A percentile compares a stretch with the other conserved stretches of the same genome.
These are phyloP conservation scores for Montipora cactus DNA, from an alignment of 64 coral and sea anemone genomes.

Conservation along the genomic window DNA sequence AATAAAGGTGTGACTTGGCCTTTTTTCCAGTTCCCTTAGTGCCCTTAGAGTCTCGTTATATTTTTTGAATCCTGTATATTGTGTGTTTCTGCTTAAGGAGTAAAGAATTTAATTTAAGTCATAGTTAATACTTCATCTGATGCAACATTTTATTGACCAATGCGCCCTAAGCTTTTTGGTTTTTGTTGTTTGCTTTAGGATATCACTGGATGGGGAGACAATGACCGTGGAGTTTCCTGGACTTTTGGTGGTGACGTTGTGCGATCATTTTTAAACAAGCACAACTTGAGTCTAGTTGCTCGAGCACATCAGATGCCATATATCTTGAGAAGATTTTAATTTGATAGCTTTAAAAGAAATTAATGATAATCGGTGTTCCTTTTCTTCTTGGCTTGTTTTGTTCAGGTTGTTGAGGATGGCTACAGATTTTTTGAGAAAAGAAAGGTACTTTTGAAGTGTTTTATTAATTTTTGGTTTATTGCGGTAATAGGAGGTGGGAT, in stretches of 20 bases:
- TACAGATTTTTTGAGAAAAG: slow-evolving; percentile 98
- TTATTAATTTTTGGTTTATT: not conserved
- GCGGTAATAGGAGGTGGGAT: too few relatives aligned
- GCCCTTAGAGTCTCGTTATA: too few relatives aligned
- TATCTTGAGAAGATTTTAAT: not conserved
- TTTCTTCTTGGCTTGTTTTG: not conserved
- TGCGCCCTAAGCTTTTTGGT: too few relatives aligned
- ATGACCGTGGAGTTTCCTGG: slow-evolving; percentile 95
- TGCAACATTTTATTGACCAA: too few relatives aligned
- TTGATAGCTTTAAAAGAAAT: too few relatives aligned
- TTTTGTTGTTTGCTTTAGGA: slow-evolving; percentile 38
- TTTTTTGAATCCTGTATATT: too few relatives aligned
- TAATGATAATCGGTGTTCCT: not conserved
- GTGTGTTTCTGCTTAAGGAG: too few relatives aligned
- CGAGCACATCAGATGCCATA: slow-evolving; percentile 86
- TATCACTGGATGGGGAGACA: slow-evolving; percentile 95
- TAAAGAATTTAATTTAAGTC: too few relatives aligned
- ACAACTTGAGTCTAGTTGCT: slow-evolving; percentile 82
- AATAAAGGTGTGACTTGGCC: too few relatives aligned
- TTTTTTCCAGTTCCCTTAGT: too few relatives aligned
- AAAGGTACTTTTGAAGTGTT: slow-evolving; percentile 54
- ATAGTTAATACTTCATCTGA: too few relatives aligned
- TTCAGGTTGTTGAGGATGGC: slow-evolving; percentile 98
- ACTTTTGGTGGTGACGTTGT: slow-evolving; percentile 95
- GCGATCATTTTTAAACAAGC: slow-evolving; percentile 72